phyloP scores from a whole-genome alignment of 2,888 invertebrate genomes.

The Pammene fasciana region DNA sequence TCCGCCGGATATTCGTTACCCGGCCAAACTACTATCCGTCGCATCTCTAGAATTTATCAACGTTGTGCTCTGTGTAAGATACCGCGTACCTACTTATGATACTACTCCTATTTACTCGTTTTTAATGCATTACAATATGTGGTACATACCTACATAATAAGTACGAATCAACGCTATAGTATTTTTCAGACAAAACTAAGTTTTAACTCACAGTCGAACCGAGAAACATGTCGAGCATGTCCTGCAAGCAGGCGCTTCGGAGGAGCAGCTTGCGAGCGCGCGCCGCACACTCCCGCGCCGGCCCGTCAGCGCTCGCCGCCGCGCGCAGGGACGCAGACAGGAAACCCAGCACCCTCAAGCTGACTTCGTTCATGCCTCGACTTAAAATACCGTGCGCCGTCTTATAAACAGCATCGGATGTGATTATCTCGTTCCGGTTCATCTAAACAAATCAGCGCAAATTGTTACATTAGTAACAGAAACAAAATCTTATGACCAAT shows the following conservation, averaged over 20 bases:
- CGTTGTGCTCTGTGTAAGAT: too few species aligned
- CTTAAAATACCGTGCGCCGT: slow-evolving; percentile 4
- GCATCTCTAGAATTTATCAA: too few species aligned
- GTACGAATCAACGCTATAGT: too few species aligned
- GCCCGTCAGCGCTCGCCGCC: background rate
- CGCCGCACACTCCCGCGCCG: slow-evolving; percentile 53
- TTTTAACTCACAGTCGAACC: slow-evolving; percentile 62
- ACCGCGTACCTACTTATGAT: too few species aligned
- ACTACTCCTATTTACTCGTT: too few species aligned
- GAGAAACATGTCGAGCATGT: slow-evolving; percentile 64
- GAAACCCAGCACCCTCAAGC: slow-evolving; percentile 1
- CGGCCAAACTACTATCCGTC: too few species aligned
- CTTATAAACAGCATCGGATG: slow-evolving; percentile 5
- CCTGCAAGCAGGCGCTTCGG: slow-evolving; percentile 67
- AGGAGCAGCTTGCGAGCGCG: slow-evolving; percentile 60
- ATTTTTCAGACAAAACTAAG: too few species aligned
- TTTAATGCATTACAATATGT: too few species aligned
- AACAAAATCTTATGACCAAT: too few species aligned
- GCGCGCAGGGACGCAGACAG: slow-evolving; percentile 6
- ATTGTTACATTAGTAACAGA: background rate
- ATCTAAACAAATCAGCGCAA: background rate
- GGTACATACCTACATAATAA: too few species aligned
- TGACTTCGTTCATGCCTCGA: background rate
- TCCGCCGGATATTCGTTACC: too few species aligned
- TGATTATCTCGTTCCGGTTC: background rate